Conservation (phyloP, 2,797 vertebrate species). For the Rhinatrema bivittatum region DNA sequence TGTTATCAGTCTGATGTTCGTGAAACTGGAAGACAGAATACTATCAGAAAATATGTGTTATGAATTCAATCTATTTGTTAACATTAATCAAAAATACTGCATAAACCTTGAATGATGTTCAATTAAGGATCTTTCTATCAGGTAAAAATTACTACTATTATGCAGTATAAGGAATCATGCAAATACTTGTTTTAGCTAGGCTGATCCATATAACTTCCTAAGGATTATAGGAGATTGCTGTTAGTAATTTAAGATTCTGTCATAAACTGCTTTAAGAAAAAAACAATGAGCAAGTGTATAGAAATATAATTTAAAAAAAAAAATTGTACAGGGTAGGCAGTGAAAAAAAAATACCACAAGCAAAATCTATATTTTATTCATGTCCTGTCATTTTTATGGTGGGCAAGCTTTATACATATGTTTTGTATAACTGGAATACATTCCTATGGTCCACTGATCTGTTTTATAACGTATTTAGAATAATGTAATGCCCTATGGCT, state of each 20-base stretch:
- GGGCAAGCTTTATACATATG: not conserved
- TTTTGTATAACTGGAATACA: conserved; percentile 1
- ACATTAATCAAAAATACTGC: conserved; percentile 29
- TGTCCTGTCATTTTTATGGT: conserved; percentile 2
- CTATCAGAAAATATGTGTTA: conserved; percentile 23
- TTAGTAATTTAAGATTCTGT: conserved; percentile 36
- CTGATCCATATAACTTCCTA: conserved; percentile 29
- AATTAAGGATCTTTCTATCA: too few relatives aligned
- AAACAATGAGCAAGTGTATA: conserved; percentile 13
- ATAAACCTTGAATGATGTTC: too few relatives aligned
- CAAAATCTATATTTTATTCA: conserved; percentile 12
- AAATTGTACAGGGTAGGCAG: conserved; percentile 3
- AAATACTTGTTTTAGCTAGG: conserved; percentile 23
- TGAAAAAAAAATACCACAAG: conserved; percentile 2
- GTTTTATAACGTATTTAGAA: conserved; percentile 1
- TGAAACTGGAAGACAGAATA: conserved; percentile 35
- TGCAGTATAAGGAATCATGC: conserved; percentile 19
- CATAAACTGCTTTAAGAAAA: conserved; percentile 18
- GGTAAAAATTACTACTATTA: conserved; percentile 38
- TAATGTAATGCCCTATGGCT: not conserved
- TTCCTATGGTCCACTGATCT: conserved; percentile 1
- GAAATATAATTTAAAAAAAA: conserved; percentile 20
- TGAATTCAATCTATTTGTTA: conserved; percentile 28
- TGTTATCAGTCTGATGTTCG: conserved; percentile 27
- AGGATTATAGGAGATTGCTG: conserved; percentile 34